These are phyloP conservation scores for Napeogenes sylphis DNA, from an alignment of 2,888 invertebrate genomes.

Conservation along the genomic window DNA sequence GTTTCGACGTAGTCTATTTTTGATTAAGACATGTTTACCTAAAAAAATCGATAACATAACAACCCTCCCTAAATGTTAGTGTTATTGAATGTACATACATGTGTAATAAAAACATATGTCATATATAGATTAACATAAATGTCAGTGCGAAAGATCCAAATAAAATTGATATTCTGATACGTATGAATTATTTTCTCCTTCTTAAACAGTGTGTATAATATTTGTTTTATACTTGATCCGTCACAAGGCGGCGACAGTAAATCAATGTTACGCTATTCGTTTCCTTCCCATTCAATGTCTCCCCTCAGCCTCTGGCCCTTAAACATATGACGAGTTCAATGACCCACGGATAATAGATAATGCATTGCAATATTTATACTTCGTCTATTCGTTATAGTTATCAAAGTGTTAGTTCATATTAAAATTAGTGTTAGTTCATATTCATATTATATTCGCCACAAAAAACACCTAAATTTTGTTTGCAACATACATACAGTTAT, in stretches of 20 bases:
- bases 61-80: constrained; percentile 3
- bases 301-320: constrained; percentile 38
- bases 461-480: no score
- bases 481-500: no score
- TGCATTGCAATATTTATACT: constrained; percentile 5
- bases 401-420: no score
- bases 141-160: no score
- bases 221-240: constrained; percentile 5
- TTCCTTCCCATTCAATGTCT: constrained; percentile 42
- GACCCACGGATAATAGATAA: constrained; percentile 39
- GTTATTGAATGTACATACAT: no score
- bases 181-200: no score
- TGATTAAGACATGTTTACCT: constrained; percentile 39
- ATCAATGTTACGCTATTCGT: constrained; percentile 37
- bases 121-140: no score
- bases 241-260: constrained; percentile 29
- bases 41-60: constrained; percentile 18
- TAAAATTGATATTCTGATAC: no score
- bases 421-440: no score
- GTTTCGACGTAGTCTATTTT: constrained; percentile 43
- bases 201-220: not conserved
- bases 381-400: not conserved
- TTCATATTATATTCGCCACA: no score
- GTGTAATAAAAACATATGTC: no score
- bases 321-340: constrained; percentile 52